Conservation (phyloP, 2,113 vertebrate species). For the Chamaea fasciata region DNA sequence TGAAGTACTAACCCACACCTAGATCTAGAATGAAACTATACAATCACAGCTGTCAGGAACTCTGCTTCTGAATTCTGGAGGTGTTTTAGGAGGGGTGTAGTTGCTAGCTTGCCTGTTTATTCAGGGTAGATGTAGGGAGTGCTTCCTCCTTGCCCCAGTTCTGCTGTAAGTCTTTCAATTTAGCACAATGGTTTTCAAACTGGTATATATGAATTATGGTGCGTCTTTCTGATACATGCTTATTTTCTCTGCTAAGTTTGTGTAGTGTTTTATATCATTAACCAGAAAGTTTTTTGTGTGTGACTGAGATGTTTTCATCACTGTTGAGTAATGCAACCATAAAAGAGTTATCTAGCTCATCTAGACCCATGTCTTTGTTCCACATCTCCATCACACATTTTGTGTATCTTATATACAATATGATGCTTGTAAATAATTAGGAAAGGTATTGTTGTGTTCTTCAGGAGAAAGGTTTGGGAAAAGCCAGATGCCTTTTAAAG, state of each 20-base stretch:
- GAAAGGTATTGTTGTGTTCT: not conserved
- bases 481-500: not conserved
- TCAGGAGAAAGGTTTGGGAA: not conserved
- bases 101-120: not conserved
- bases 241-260: not conserved
- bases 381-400: not conserved
- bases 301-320: not conserved
- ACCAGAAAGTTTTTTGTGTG: not conserved
- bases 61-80: not conserved
- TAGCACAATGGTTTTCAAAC: not conserved
- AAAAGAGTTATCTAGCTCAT: not conserved
- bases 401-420: not conserved
- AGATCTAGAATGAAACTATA: not conserved
- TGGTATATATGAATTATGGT: not conserved
- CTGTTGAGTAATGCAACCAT: not conserved
- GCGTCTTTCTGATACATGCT: not conserved
- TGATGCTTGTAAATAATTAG: not conserved
- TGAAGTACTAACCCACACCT: not conserved
- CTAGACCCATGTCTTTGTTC: not conserved
- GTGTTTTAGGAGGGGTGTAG: not conserved
- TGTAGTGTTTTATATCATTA: not conserved
- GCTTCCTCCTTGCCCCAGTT: not conserved
- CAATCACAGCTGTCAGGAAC: not conserved
- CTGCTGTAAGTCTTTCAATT: not conserved
- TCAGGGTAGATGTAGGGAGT: not conserved